Conservation (phyloP, 2,113 vertebrate genomes). For the Phalacrocorax brasilianus region DNA sequence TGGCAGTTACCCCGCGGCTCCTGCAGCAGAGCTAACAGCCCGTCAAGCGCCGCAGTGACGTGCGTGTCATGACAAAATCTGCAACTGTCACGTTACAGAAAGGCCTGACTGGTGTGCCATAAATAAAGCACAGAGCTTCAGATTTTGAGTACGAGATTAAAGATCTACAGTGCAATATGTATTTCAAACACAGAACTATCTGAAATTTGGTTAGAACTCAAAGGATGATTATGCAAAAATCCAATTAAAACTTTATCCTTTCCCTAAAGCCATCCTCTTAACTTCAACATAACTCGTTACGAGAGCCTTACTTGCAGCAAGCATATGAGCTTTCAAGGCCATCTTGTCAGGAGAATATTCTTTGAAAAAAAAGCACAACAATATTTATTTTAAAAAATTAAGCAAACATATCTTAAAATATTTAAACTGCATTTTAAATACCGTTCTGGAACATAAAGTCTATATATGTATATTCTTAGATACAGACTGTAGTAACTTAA, state of each 20-base stretch:
- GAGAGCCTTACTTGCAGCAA: neutral
- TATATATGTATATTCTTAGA: neutral
- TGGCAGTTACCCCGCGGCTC: neutral
- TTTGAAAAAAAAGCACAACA: neutral
- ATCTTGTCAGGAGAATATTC: neutral
- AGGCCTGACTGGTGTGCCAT: neutral
- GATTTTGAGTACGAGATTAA: neutral
- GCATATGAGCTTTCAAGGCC: neutral
- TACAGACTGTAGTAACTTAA: neutral
- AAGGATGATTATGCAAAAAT: slow-evolving; percentile 14
- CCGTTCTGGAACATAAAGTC: neutral
- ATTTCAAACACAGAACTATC: neutral
- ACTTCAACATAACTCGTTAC: neutral
- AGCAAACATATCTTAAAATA: neutral
- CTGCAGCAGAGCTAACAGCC: neutral
- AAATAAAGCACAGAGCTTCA: neutral
- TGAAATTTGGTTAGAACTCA: neutral
- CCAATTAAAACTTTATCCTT: slow-evolving; percentile 26
- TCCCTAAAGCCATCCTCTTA: neutral
- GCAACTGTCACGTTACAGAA: neutral
- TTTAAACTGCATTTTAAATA: slow-evolving; percentile 32
- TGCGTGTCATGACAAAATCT: neutral
- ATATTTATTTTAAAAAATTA: neutral
- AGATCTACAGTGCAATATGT: neutral
- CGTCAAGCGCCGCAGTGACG: neutral